Conservation (phyloP, 2,888 invertebrate genomes). For the Spisula solida region DNA sequence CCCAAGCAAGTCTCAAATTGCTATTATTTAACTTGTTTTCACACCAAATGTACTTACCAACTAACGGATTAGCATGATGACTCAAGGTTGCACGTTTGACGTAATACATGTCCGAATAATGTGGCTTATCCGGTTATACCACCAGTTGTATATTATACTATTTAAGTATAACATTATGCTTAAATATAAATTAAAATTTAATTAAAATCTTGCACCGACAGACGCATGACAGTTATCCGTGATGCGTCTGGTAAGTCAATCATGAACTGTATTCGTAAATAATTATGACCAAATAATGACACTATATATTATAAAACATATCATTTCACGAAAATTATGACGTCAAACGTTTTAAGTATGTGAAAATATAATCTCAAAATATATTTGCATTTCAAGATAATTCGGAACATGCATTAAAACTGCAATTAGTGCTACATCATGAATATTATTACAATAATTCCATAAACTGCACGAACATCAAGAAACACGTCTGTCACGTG, state of each 20-base stretch:
- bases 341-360: not conserved
- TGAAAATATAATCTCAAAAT: not conserved
- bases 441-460: not conserved
- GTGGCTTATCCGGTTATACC: not conserved
- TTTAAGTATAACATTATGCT: not conserved
- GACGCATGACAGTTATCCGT: not conserved
- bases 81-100: not conserved
- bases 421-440: not conserved
- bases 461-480: not conserved
- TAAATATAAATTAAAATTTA: not conserved
- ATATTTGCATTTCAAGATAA: constrained; percentile 7
- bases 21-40: constrained; percentile 1
- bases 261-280: not conserved
- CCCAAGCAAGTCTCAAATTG: constrained; percentile 15
- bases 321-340: not conserved
- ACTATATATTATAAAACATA: not conserved
- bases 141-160: not conserved
- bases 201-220: not conserved
- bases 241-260: not conserved
- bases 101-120: not conserved
- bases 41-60: constrained; percentile 1
- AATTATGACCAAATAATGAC: not conserved
- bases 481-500: not conserved
- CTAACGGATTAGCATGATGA: not conserved
- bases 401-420: not conserved